Evolutionary conservation across 2,888 invertebrate species (phyloP).

Genomic region (Latrodectus elegans): DNA sequence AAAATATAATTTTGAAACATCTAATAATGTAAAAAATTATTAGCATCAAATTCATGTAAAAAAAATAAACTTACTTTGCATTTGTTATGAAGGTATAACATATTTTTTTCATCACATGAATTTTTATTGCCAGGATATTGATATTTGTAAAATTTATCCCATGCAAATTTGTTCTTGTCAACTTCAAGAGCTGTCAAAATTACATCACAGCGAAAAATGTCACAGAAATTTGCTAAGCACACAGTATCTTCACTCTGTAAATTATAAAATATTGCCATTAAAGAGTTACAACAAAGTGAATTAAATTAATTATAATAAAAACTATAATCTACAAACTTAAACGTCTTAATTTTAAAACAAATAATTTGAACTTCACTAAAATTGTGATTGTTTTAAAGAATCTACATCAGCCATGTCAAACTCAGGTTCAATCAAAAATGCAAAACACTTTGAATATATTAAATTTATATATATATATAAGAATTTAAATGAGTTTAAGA

Average conservation of each 20-base stretch:
- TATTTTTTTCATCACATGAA: slow-evolving; percentile 59
- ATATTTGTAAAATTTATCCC: slow-evolving; percentile 22
- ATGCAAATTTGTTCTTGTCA: slow-evolving; percentile 53
- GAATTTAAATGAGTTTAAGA: too few relatives aligned
- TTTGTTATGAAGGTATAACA: slow-evolving; percentile 53
- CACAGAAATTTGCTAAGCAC: slow-evolving; percentile 95
- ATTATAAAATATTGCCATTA: neutral
- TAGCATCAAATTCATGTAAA: too few relatives aligned
- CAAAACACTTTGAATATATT: too few relatives aligned
- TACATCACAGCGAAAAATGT: slow-evolving; percentile 95
- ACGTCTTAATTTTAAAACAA: too few relatives aligned
- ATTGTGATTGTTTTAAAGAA: too few relatives aligned
- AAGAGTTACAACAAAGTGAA: slow-evolving; percentile 1
- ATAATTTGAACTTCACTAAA: too few relatives aligned
- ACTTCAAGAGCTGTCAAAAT: slow-evolving; percentile 74
- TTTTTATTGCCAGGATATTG: slow-evolving; percentile 35
- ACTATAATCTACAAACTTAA: too few relatives aligned
- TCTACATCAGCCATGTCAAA: too few relatives aligned
- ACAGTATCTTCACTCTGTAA: slow-evolving; percentile 90
- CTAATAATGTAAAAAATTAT: neutral
- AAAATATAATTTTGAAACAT: neutral
- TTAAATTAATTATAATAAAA: too few relatives aligned
- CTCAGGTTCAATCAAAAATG: too few relatives aligned
- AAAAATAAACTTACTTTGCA: slow-evolving; percentile 39
- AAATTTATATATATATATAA: too few relatives aligned